Percentiles rank a stretch among this genome's conserved stretches.
These are phyloP conservation scores for Phalacrocorax carbo DNA, from an alignment of 2,113 vertebrate species.

Conservation along the genomic window DNA sequence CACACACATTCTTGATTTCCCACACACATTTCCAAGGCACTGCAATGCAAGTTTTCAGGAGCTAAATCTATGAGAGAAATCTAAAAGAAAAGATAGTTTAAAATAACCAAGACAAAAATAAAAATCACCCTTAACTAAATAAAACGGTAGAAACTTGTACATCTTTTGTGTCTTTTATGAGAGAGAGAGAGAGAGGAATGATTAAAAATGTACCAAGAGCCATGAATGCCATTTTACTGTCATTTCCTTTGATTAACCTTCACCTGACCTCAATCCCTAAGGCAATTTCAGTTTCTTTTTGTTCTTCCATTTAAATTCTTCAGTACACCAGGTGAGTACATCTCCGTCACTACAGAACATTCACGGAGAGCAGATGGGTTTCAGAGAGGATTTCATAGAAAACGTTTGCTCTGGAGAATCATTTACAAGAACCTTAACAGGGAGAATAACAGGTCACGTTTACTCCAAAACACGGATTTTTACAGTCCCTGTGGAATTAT, in stretches of 20 bases:
- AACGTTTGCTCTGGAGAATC: neutral
- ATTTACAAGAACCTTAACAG: neutral
- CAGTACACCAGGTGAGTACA: constrained; percentile 44
- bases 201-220: constrained; percentile 75
- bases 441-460: neutral
- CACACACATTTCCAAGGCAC: constrained; percentile 29
- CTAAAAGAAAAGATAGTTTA: neutral
- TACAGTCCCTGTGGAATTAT: neutral
- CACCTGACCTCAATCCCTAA: constrained; percentile 72
- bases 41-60: constrained; percentile 19
- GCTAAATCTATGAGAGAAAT: neutral
- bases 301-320: constrained; percentile 67
- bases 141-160: neutral
- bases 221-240: constrained; percentile 72
- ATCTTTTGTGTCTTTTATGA: constrained; percentile 8
- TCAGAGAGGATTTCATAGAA: neutral
- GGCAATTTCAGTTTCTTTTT: constrained; percentile 70
- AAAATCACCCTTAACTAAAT: neutral
- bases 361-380: neutral
- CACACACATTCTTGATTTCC: constrained; percentile 37
- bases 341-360: neutral
- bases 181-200: neutral
- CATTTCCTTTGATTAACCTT: constrained; percentile 84
- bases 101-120: constrained; percentile 18
- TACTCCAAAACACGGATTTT: neutral